Evolutionary conservation across 2,113 vertebrate genomes (phyloP).

Genomic region (Origma solitaria): DNA sequence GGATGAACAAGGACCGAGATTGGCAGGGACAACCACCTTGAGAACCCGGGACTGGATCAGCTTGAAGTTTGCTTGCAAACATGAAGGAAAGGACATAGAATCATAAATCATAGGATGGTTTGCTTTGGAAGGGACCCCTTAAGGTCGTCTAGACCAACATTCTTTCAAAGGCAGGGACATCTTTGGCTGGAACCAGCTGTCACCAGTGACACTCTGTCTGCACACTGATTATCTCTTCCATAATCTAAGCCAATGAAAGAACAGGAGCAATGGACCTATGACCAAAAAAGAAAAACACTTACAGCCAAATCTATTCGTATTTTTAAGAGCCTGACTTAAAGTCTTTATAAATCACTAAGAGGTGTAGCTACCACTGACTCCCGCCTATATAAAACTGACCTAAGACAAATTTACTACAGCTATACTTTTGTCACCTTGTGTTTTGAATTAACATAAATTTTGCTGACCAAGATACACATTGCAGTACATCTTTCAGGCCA

Average conservation of each 20-base stretch:
- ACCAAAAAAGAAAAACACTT: not conserved
- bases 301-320: accelerated
- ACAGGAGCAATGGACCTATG: accelerated
- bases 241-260: not conserved
- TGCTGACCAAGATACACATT: not conserved
- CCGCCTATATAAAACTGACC: not conserved
- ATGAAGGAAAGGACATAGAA: not conserved
- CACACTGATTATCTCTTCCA: accelerated
- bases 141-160: not conserved
- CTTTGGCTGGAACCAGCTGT: not conserved
- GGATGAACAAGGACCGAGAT: not conserved
- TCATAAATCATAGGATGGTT: not conserved
- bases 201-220: not conserved
- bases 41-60: not conserved
- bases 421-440: not conserved
- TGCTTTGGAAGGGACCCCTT: not conserved
- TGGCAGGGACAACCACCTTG: not conserved
- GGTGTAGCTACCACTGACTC: not conserved
- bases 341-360: not conserved
- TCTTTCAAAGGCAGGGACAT: not conserved
- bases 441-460: not conserved
- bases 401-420: not conserved
- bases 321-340: not conserved
- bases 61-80: not conserved
- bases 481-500: not conserved